Evolutionary conservation across 1,140 invertebrate genomes (phyloP), one percentile per base, ranked within the genome.

Genomic region (Philaenus spumarius): DNA sequence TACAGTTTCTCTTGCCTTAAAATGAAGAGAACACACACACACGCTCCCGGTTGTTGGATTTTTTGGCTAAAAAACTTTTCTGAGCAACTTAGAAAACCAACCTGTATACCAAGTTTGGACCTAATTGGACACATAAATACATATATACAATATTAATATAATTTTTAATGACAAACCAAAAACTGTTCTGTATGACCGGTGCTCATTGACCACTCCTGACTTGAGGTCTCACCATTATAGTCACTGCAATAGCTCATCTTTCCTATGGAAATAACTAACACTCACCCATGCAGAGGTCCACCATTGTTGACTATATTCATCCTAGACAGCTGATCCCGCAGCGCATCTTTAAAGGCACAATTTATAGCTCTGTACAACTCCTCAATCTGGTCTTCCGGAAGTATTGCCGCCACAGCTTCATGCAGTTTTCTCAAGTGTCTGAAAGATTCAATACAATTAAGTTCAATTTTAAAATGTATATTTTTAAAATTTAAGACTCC

Each of bases 291-390:
- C 69, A 96, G 90, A 1, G 95, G 94, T 30, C 94, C 93, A 40
- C 94, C 95, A 75, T 98, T 93, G 66, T 94, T 95, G 20, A 86
- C 83, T 60, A 98, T 91, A 70, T 93, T 92, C 75, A 95, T 84
- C 71, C 85, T 87, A 0, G 82, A 66, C 55, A 98, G 72, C 67
- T 95, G 90, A 64, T 93, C 83, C 70, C 86, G 77, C 59, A 97
- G 75, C 66, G 89, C 85, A 61, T 85, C 83, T 75, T 95, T 95
- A 65, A 98, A 95, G 55, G 85, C 86, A 62, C 81, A 80, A 75
- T 97, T 90, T 19, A 97, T 86, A 66, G 82, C 83, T 55, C 83
- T 80, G 71, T 96, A 96, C 48, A 97, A 83, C 39, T 77, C 73
- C 72, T 83, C 75, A 24, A 85, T 82, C 75, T 92, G 87, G 48